Base-by-base conservation (phyloP, 2,888 invertebrate species). In the Eremobia ochroleuca region DNA sequence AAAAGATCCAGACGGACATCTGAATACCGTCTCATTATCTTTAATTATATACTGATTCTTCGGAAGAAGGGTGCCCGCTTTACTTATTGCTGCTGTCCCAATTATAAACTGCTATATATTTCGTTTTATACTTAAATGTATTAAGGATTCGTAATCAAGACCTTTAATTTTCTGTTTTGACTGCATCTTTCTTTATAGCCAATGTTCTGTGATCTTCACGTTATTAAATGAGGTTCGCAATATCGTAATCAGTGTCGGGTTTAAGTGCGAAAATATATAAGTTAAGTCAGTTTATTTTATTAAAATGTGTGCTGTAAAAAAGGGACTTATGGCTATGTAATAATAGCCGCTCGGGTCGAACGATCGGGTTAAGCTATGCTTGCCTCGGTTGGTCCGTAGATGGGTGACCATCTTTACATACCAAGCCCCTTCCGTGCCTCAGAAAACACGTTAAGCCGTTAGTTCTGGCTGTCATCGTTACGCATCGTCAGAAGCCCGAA, bases 21-120 rank as follows among this genome's bases (percentile, higher is more conserved):
- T 96, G 96, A 96, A 96, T 96, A 94, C 95, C 94, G 94, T 93
- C 96, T 96, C 96, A 96, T 96, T 96, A 96, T 95, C 95, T 93
- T 94, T 96, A 96, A 96, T 96, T 96, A 96, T 95, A 96, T 94
- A 94, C 95, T 91, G 94, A 96, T 96, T 95, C 94, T 93, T 95
- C 89, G 92, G 90, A 90, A 88, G 90, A 91, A 93, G 92, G 92
- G 93, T 92, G 92, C 91, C 91, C 90, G 90, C 87, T 92, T 91
- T 92, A 91, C 92, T 92, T 91, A 92, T 92, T 91, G 91, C 91
- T 89, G 73, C 70, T 83, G 87, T 84, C 82, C 83, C 89, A 86
- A 87, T 89, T 87, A 87, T 87, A 89, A 89, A 85, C 81, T 78
- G 81, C 80, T 88, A 85, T 88, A 88, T 85, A 88, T 88, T 88